These are phyloP conservation scores for Oreochromis aureus DNA, from an alignment of 2,113 vertebrate genomes.

Conservation along the genomic window DNA sequence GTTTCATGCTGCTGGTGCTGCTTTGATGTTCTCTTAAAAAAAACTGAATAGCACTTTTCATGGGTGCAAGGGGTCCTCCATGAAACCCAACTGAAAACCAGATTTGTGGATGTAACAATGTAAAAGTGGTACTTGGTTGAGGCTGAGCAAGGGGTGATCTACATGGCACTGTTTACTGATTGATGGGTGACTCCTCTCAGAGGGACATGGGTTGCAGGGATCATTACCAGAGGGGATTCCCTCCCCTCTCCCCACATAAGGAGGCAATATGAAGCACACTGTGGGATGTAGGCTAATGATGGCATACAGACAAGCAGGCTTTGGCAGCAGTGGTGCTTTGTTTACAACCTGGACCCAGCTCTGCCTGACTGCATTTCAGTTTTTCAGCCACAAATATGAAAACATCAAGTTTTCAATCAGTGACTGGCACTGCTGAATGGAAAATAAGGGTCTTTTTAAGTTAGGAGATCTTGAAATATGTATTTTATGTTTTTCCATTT, in stretches of 20 bases:
- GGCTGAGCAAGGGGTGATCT: background rate
- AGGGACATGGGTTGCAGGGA: slow-evolving; percentile 29
- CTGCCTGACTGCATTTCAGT: background rate
- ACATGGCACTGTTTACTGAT: slow-evolving; percentile 21
- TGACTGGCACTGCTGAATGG: background rate
- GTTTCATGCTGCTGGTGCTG: background rate
- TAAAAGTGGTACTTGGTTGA: background rate
- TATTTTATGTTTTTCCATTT: background rate
- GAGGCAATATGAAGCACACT: slow-evolving; percentile 13
- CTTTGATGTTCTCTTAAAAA: background rate
- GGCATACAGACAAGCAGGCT: slow-evolving; percentile 7
- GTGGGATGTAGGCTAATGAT: slow-evolving; percentile 48
- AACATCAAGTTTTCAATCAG: background rate
- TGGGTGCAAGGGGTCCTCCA: background rate
- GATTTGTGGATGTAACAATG: background rate
- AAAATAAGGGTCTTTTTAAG: background rate
- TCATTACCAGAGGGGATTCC: slow-evolving; percentile 64
- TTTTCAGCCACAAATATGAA: background rate
- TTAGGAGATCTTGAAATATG: background rate
- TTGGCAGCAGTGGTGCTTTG: slow-evolving; percentile 47
- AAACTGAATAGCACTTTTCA: background rate
- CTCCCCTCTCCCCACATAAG: slow-evolving; percentile 15
- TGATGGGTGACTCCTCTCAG: slow-evolving; percentile 45
- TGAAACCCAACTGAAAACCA: background rate
- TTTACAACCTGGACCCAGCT: slow-evolving; percentile 37